Percentiles rank a stretch among this genome's conserved stretches.
Conservation (phyloP, 2,888 invertebrate genomes). For the Syrphus vitripennis region DNA sequence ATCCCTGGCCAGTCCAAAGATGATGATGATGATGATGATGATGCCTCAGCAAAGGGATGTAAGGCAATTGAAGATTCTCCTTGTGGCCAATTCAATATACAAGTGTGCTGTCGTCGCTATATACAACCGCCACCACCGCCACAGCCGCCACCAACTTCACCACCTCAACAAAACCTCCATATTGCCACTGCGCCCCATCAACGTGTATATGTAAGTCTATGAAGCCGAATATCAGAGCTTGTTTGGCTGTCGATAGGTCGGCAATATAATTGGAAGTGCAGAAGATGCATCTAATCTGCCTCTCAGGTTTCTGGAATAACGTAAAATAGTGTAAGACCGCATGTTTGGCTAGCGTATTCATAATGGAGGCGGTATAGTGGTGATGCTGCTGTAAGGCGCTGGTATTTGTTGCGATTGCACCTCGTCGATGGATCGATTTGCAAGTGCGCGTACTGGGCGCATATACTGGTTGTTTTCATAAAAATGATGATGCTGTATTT, state of each 20-base stretch:
- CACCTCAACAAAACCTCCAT: neutral
- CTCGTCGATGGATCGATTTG: conserved; percentile 58
- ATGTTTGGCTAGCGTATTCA: conserved; percentile 38
- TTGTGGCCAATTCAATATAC: conserved; percentile 30
- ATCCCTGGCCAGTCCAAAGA: conserved; percentile 34
- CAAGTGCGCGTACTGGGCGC: conserved; percentile 44
- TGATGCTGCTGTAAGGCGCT: conserved; percentile 30
- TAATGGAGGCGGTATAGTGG: conserved; percentile 4
- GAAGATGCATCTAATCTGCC: conserved; percentile 70
- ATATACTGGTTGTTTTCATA: conserved; percentile 36
- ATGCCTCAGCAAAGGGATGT: conserved; percentile 54
- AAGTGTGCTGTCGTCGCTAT: conserved; percentile 34
- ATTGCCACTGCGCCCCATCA: neutral
- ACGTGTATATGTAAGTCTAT: neutral
- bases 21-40: conserved; percentile 1
- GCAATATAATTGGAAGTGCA: conserved; percentile 71
- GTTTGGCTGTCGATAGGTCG: conserved; percentile 69
- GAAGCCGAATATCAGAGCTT: conserved; percentile 43
- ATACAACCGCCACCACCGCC: neutral
- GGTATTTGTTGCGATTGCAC: conserved; percentile 51
- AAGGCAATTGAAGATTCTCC: conserved; percentile 54
- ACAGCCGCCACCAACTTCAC: neutral
- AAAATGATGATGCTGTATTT: conserved; percentile 29
- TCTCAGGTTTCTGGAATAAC: conserved; percentile 65
- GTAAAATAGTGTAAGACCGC: conserved; percentile 53